Base-by-base conservation (phyloP, 2,888 invertebrate genomes). In the Marronus borbonicus region DNA sequence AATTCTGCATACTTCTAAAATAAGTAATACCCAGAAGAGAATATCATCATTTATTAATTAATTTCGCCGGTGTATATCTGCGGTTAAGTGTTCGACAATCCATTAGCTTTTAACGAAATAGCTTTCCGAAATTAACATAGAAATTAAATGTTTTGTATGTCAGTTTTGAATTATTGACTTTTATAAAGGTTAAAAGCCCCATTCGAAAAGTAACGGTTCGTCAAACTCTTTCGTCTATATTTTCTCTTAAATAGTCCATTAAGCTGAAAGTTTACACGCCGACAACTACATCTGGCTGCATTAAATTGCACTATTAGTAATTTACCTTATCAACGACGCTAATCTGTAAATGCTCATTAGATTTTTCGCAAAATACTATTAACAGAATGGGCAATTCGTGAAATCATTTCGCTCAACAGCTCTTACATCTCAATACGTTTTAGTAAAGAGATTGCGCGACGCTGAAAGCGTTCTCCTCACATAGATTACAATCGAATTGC, bases 401-500 rank as follows among this genome's bases (percentile, higher is more conserved):
- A 72, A 60, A 58, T 60, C 60, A 39, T 17, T 44, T 10, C 60
- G 69, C 31, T 69, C 55, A 55, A 62, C 64, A 65, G 64, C 52
- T 52, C 24, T 58, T 39, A 55, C 36, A 72, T 58, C 20, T 72
- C 12, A 28, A 55, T 55, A 70, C 52, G 58, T 68, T 72, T 72
- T 60, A 58, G 69, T 72, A 60, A 3, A 28, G 14, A 20, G 24
- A 17, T 68, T 44, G 44, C 49, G 12, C 3, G 28, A 7, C 52
- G 52, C 28, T 17, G 49, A 49, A 14, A 28, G 50, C 49, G 17
- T 60, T 74, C 49, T 74, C 62, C 44, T 74, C 72, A 60, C 44
- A 44, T 74, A 74, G 72, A 74, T 74, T 74, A 74, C 60, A 62
- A 74, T 74, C 72, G 72, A 60, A 74, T 74, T 44, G 49, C 60